Base-by-base conservation (phyloP, 1,140 invertebrate species). In the Neomicropteryx cornuta region DNA sequence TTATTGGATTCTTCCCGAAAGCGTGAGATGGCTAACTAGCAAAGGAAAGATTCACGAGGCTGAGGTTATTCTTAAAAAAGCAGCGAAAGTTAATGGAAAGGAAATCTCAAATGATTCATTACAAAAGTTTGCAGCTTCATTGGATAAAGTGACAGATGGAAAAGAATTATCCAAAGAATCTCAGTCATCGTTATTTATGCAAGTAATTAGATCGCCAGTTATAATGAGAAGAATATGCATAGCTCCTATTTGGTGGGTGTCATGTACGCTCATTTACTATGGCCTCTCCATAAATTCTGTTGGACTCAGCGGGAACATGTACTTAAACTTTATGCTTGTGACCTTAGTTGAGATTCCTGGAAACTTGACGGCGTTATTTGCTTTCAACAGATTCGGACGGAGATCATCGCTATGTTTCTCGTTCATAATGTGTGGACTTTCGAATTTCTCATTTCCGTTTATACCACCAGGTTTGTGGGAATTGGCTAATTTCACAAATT, bases 261-360 rank as follows among this genome's bases (percentile, higher is more conserved):
- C 78, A 1, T 76, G 77, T 43, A 76, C 77, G 0, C 77, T 87
- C 43, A 74, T 87, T 2, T 90, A 87, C 56, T 89, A 87, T 49
- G 87, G 85, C 0, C 55, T 90, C 2, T 83, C 83, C 4, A 71
- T 89, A 28, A 87, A 87, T 54, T 78, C 84, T 0, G 80, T 81
- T 4, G 72, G 79, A 19, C 63, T 90, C 8, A 75, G 74, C 8
- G 82, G 81, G 10, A 73, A 82, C 41, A 75, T 73, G 49, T 82
- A 84, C 54, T 52, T 76, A 17, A 81, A 82, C 52, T 83, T 81
- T 47, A 76, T 81, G n/a, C 60, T 77, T 18, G 75, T 79, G 3
- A 70, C 72, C 2, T 55, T 76, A 4, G 71, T 83, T 2, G 82
- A 84, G 55, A 77, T 84, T 42, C 82, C 82, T 6, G 78, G 75